A percentile compares a stretch with the other conserved stretches of the same genome.
These are phyloP conservation scores for Philotrypesis tridentata DNA, from an alignment of 1,140 invertebrate species.

Conservation along the genomic window DNA sequence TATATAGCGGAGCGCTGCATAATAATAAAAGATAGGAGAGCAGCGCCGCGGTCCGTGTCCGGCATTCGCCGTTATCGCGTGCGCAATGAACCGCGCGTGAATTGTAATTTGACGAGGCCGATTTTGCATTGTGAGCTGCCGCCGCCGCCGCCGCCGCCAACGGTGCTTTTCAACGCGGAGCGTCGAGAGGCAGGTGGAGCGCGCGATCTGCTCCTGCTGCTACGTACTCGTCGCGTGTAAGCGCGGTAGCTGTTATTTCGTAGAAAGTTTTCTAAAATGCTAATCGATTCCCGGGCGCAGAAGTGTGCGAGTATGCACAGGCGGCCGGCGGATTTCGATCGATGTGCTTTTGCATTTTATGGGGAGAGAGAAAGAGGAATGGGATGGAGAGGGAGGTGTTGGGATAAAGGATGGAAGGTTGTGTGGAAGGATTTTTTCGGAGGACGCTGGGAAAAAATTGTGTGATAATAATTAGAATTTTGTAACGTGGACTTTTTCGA, in stretches of 20 bases:
- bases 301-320: too few species aligned
- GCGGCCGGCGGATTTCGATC: too few species aligned
- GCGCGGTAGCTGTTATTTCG: neutral
- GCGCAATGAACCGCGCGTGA: constrained; percentile 37
- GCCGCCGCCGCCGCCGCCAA: neutral
- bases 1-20: constrained; percentile 4
- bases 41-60: neutral
- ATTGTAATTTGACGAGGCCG: constrained; percentile 41
- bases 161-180: constrained; percentile 25
- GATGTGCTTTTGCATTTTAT: too few species aligned
- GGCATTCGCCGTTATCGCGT: constrained; percentile 2
- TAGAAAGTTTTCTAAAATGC: neutral
- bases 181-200: constrained; percentile 16
- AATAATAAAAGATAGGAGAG: constrained; percentile 29
- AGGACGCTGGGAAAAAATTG: too few species aligned
- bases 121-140: constrained; percentile 42
- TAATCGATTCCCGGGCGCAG: neutral
- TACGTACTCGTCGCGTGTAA: neutral
- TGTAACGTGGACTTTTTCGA: too few species aligned
- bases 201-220: neutral
- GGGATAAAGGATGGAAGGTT: too few species aligned
- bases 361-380: too few species aligned
- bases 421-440: too few species aligned
- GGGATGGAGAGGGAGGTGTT: too few species aligned
- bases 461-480: too few species aligned